phyloP scores from a whole-genome alignment of 2,113 vertebrate species.

The Mesitornis unicolor region DNA sequence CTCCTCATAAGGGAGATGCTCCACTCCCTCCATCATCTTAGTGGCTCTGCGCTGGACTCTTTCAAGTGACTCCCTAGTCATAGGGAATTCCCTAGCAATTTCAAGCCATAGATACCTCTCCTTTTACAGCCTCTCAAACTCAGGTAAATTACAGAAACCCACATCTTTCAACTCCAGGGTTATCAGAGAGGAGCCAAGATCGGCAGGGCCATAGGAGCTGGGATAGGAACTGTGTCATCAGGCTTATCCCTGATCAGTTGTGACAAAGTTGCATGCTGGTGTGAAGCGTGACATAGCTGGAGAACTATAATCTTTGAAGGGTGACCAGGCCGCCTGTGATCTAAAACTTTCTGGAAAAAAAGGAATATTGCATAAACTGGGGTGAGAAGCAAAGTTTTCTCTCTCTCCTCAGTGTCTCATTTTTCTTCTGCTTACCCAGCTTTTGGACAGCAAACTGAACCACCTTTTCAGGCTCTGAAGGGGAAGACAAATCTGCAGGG shows the following conservation, averaged over 20 bases:
- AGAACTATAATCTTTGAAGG: neutral
- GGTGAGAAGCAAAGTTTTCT: neutral
- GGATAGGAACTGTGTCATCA: neutral
- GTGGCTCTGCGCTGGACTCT: too few relatives aligned
- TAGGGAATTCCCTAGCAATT: too few relatives aligned
- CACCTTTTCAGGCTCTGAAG: constrained; percentile 75
- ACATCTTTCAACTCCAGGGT: neutral
- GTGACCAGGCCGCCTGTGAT: neutral
- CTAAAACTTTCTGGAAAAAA: neutral
- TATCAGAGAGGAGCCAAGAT: neutral
- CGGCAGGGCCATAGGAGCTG: neutral
- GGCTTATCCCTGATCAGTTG: neutral
- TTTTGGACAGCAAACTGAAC: constrained; percentile 80
- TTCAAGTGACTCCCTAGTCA: too few relatives aligned
- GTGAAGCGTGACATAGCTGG: neutral
- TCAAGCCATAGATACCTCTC: neutral
- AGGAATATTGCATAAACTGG: neutral
- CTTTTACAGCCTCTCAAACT: neutral
- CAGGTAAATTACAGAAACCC: neutral
- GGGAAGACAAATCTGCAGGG: constrained; percentile 81
- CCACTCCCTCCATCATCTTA: too few relatives aligned
- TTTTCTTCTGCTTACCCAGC: constrained; percentile 69
- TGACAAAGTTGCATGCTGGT: neutral
- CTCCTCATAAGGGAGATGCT: too few relatives aligned
- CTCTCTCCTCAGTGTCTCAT: neutral